Conservation (phyloP, 2,797 vertebrate genomes). For the Capromys pilorides region DNA sequence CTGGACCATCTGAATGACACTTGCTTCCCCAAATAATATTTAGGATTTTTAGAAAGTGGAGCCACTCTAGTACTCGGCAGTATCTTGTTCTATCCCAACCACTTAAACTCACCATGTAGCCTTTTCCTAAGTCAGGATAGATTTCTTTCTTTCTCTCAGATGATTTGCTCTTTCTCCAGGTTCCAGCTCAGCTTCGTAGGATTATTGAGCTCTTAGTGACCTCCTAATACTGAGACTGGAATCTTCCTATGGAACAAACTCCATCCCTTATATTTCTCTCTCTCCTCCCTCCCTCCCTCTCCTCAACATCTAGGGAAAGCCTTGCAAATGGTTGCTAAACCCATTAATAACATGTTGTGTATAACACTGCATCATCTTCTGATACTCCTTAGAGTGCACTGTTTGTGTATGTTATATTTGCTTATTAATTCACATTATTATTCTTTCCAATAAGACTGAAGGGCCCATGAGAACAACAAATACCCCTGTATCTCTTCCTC, state of each 20-base stretch:
- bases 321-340: not conserved
- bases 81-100: not conserved
- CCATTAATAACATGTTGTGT: not conserved
- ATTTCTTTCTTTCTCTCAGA: not conserved
- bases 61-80: not conserved
- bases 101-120: not conserved
- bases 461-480: not conserved
- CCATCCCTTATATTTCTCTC: not conserved
- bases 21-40: not conserved
- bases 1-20: not conserved
- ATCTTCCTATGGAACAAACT: not conserved
- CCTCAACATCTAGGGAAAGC: not conserved
- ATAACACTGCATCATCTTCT: not conserved
- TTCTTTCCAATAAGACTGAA: slow-evolving; percentile 36
- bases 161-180: not conserved
- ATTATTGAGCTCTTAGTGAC: not conserved
- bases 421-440: not conserved
- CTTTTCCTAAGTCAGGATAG: not conserved
- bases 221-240: slow-evolving; percentile 32
- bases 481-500: not conserved
- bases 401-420: not conserved
- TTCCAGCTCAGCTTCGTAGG: not conserved
- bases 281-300: not conserved
- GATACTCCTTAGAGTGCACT: not conserved
- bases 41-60: not conserved